Conservation (phyloP, 2,888 invertebrate species). For the Palloptera scutellata region DNA sequence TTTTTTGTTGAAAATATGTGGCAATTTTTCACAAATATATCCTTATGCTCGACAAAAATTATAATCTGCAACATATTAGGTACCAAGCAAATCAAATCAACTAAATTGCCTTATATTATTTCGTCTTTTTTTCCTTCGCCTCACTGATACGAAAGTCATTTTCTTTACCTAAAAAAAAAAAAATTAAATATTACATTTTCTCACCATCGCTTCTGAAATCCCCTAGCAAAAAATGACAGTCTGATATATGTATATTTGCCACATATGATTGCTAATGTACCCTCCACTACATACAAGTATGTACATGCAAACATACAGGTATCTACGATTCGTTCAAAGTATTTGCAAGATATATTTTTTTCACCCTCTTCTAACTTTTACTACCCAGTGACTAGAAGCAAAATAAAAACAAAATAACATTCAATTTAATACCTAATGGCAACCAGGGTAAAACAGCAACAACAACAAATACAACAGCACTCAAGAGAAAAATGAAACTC, state of each 20-base stretch:
- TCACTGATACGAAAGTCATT: neutral
- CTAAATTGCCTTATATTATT: constrained; percentile 28
- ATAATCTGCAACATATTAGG: neutral
- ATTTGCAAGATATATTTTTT: neutral
- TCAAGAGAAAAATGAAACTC: constrained; percentile 1
- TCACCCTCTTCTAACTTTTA: neutral
- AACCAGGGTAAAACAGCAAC: constrained; percentile 12
- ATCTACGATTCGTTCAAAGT: too few relatives aligned
- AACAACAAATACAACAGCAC: neutral
- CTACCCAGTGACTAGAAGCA: neutral
- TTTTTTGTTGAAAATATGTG: too few relatives aligned
- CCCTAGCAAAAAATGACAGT: too few relatives aligned
- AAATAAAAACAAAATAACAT: constrained; percentile 24
- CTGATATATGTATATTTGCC: too few relatives aligned
- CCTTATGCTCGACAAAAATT: too few relatives aligned
- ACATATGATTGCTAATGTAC: too few relatives aligned
- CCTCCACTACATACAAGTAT: too few relatives aligned
- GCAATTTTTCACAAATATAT: too few relatives aligned
- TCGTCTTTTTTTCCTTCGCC: constrained; percentile 5
- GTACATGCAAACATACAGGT: too few relatives aligned
- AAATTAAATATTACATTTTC: neutral
- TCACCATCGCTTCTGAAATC: too few relatives aligned
- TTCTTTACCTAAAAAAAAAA: neutral
- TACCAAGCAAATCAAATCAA: constrained; percentile 31
- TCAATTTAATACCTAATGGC: constrained; percentile 30